Evolutionary conservation across 2,113 vertebrate genomes (phyloP).

Genomic region (Dicaeum eximium): DNA sequence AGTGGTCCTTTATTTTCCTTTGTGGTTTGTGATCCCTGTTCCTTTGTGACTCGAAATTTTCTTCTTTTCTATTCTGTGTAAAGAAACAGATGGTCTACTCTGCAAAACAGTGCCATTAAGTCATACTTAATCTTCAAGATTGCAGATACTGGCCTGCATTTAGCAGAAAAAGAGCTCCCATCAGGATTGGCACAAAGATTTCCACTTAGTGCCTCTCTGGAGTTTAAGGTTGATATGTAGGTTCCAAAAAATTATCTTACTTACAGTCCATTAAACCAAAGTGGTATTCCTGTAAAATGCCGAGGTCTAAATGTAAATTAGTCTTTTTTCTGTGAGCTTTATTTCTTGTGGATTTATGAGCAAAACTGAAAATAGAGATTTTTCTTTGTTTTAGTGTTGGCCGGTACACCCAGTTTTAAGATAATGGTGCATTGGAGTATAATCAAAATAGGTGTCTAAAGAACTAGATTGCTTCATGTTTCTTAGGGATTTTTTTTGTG

Average conservation of each 20-base stretch:
- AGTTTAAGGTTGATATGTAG: background rate
- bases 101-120: background rate
- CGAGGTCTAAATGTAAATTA: background rate
- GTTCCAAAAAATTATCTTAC: background rate
- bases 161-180: background rate
- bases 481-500: background rate
- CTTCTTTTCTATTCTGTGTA: background rate
- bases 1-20: background rate
- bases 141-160: background rate
- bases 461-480: constrained; percentile 1
- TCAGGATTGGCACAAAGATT: background rate
- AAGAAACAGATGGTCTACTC: background rate
- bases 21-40: background rate
- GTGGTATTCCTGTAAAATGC: background rate
- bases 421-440: background rate
- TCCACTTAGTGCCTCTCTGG: background rate
- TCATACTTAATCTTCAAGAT: background rate
- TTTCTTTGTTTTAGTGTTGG: background rate
- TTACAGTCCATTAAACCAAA: background rate
- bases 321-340: background rate
- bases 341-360: background rate
- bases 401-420: background rate
- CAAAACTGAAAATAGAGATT: background rate
- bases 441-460: constrained; percentile 42
- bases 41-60: background rate